These are phyloP conservation scores for Holcopasites calliopsidis DNA, from an alignment of 1,140 invertebrate species.

Conservation along the genomic window DNA sequence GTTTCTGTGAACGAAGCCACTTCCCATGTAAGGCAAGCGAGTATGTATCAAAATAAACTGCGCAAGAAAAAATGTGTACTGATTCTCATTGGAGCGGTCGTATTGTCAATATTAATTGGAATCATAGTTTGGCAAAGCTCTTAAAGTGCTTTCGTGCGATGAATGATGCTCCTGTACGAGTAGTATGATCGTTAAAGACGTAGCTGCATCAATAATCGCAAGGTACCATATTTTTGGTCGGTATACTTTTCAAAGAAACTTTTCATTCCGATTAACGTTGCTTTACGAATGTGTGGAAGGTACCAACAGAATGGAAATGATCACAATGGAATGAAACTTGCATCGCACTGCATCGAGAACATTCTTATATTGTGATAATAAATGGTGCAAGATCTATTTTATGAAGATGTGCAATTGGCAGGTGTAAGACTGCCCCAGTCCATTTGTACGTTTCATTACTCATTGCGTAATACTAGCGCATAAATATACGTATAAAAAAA, in stretches of 20 bases:
- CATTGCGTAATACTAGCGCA: slow-evolving; percentile 43
- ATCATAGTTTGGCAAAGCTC: slow-evolving; percentile 82
- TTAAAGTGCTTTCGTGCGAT: slow-evolving; percentile 20
- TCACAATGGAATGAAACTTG: slow-evolving; percentile 21
- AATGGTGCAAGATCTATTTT: slow-evolving; percentile 55
- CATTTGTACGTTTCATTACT: slow-evolving; percentile 65
- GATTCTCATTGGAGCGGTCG: slow-evolving; percentile 83
- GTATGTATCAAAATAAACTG: slow-evolving; percentile 92
- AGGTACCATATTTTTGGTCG: slow-evolving; percentile 11
- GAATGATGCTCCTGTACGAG: slow-evolving; percentile 4
- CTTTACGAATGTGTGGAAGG: slow-evolving; percentile 26
- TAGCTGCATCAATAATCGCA: slow-evolving; percentile 25
- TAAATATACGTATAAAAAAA: slow-evolving; percentile 37
- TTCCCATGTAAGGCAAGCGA: slow-evolving; percentile 89
- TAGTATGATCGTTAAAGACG: slow-evolving; percentile 33
- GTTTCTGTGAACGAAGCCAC: slow-evolving; percentile 91
- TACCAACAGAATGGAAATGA: slow-evolving; percentile 11
- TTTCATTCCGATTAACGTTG: slow-evolving; percentile 21
- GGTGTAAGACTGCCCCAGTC: slow-evolving; percentile 51
- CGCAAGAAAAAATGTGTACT: slow-evolving; percentile 92
- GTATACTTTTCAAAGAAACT: slow-evolving; percentile 21
- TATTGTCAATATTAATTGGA: slow-evolving; percentile 86
- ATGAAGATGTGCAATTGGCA: slow-evolving; percentile 44
- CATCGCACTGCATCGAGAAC: slow-evolving; percentile 32
- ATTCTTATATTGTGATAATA: slow-evolving; percentile 54